These are phyloP conservation scores for Abrostola tripartita DNA, from an alignment of 2,888 invertebrate species.

Conservation along the genomic window DNA sequence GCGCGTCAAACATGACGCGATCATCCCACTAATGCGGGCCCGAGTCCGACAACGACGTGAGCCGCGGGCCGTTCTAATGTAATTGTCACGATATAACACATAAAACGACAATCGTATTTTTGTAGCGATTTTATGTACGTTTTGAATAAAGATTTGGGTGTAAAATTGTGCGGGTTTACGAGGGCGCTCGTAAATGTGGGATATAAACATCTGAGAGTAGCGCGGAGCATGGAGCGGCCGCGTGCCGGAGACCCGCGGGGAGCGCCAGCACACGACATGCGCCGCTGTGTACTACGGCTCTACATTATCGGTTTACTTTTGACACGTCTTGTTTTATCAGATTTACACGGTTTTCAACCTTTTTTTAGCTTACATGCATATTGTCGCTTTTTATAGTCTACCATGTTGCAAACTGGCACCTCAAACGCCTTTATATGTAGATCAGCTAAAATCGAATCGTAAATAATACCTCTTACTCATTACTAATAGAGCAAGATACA, in stretches of 20 bases:
- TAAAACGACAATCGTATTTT: constrained; percentile 50
- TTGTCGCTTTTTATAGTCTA: too few relatives aligned
- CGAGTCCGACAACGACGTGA: not conserved
- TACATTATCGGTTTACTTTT: not conserved
- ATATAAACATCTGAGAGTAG: constrained; percentile 18
- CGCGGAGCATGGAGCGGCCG: constrained; percentile 1
- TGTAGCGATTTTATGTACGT: constrained; percentile 51
- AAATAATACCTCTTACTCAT: too few relatives aligned
- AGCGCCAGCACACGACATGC: too few relatives aligned
- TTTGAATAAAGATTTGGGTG: constrained; percentile 58
- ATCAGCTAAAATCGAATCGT: too few relatives aligned
- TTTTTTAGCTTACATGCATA: too few relatives aligned
- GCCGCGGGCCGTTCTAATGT: constrained; percentile 30
- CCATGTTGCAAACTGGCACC: too few relatives aligned
- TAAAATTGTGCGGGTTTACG: constrained; percentile 52
- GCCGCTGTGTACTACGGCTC: not conserved
- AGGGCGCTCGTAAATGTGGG: constrained; percentile 39
- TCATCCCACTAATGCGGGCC: not conserved
- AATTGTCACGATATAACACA: constrained; percentile 42
- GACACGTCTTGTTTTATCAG: constrained; percentile 1
- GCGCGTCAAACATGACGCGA: not conserved
- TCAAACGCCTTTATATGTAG: too few relatives aligned
- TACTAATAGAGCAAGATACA: too few relatives aligned
- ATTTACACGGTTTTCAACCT: not conserved
- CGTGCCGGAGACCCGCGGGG: not conserved